phyloP scores from a whole-genome alignment of 1,140 invertebrate species.

The Palaemon carinicauda region DNA sequence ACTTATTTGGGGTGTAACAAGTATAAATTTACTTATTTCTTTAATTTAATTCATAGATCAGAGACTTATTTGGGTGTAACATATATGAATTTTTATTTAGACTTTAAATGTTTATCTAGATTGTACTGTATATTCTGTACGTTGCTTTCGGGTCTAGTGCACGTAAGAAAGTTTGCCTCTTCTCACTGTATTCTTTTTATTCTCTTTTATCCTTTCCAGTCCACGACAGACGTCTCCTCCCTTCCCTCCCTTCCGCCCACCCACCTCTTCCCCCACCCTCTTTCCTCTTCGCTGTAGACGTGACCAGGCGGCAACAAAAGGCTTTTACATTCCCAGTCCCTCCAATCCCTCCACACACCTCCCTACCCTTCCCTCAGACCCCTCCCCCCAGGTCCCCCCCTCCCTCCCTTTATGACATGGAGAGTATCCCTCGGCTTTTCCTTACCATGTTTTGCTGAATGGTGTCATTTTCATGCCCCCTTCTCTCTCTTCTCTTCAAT shows the following conservation, averaged over 20 bases:
- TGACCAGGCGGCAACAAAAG: background rate
- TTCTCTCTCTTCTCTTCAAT: too few species aligned
- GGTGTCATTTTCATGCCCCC: background rate
- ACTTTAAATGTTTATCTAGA: too few species aligned
- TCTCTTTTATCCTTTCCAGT: background rate
- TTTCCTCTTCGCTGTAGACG: background rate
- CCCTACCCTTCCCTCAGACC: background rate
- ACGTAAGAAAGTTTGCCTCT: too few species aligned
- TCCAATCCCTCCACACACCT: background rate
- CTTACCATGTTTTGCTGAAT: background rate
- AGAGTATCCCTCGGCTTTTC: background rate
- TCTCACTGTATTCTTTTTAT: background rate
- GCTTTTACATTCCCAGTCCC: background rate
- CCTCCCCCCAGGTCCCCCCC: background rate
- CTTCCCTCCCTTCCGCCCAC: background rate
- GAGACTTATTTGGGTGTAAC: too few species aligned
- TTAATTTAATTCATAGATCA: too few species aligned
- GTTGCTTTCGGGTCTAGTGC: too few species aligned
- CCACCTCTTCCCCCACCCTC: too few species aligned
- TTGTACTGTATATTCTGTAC: too few species aligned
- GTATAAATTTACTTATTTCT: too few species aligned
- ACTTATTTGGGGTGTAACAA: too few species aligned
- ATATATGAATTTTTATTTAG: too few species aligned
- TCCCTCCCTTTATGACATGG: background rate
- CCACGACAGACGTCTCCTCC: background rate